A percentile compares a stretch with the other conserved stretches of the same genome.
phyloP scores from a whole-genome alignment of 2,797 vertebrate species.

The Sebastolobus altivelis region DNA sequence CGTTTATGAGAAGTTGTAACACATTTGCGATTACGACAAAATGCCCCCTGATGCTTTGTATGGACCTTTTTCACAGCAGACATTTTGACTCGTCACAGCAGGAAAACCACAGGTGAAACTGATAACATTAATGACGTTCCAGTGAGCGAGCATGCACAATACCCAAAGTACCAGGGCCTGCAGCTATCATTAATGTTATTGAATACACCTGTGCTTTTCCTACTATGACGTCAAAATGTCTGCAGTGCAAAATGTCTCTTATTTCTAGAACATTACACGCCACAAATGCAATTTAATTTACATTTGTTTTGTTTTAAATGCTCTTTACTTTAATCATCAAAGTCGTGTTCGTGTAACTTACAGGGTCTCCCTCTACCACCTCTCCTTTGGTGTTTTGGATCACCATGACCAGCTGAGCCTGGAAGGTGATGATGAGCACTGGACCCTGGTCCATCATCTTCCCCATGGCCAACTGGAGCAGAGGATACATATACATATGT shows the following conservation, averaged over 20 bases:
- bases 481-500: not conserved
- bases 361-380: conserved; percentile 94
- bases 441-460: conserved; percentile 99
- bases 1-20: not conserved
- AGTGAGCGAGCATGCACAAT: not conserved
- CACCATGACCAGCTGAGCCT: conserved; percentile 95
- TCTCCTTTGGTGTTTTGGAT: conserved; percentile 90
- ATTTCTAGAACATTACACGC: not conserved
- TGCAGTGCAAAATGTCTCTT: not conserved
- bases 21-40: not conserved
- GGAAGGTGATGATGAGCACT: conserved; percentile 96
- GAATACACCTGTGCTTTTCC: not conserved
- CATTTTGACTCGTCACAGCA: not conserved
- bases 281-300: not conserved
- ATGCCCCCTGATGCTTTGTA: not conserved
- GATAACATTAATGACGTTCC: not conserved
- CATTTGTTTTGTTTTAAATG: not conserved
- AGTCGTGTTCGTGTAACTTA: conserved; percentile 77
- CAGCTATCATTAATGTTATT: not conserved
- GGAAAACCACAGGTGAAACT: no score
- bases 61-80: not conserved
- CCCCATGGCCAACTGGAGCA: conserved; percentile 92
- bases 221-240: not conserved
- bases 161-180: not conserved
- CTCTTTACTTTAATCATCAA: not conserved